Evolutionary conservation across 2,888 invertebrate genomes (phyloP).

Genomic region (Scelioninae gen. 1): DNA sequence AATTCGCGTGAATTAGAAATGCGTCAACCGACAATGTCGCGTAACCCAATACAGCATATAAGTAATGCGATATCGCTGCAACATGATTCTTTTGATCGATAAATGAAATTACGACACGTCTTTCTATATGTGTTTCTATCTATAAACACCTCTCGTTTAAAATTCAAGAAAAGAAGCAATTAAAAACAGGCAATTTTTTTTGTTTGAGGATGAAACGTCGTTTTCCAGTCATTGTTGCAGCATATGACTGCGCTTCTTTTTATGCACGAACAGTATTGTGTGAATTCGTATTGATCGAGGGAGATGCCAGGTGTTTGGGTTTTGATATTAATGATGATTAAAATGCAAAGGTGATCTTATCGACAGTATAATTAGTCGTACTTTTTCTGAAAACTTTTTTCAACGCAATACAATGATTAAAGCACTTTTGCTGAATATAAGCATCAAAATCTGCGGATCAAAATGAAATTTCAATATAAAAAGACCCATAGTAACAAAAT

Average conservation of each 20-base stretch:
- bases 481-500: no score
- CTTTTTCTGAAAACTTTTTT: background rate
- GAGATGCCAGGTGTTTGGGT: constrained; percentile 44
- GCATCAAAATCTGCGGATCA: background rate
- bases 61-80: constrained; percentile 38
- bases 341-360: constrained; percentile 38
- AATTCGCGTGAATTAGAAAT: constrained; percentile 5
- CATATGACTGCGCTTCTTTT: constrained; percentile 51
- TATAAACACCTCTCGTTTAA: background rate
- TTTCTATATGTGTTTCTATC: background rate
- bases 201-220: constrained; percentile 44
- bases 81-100: constrained; percentile 49
- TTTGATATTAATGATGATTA: constrained; percentile 45
- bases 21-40: constrained; percentile 2
- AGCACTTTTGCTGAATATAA: background rate
- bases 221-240: constrained; percentile 34
- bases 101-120: constrained; percentile 33
- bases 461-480: no score
- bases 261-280: constrained; percentile 29
- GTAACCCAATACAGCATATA: constrained; percentile 30
- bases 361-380: constrained; percentile 31
- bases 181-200: constrained; percentile 26
- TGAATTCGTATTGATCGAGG: constrained; percentile 50
- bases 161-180: constrained; percentile 36
- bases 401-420: background rate